Base-by-base conservation (phyloP, 2,797 vertebrate species). In the Champsocephalus gunnari region DNA sequence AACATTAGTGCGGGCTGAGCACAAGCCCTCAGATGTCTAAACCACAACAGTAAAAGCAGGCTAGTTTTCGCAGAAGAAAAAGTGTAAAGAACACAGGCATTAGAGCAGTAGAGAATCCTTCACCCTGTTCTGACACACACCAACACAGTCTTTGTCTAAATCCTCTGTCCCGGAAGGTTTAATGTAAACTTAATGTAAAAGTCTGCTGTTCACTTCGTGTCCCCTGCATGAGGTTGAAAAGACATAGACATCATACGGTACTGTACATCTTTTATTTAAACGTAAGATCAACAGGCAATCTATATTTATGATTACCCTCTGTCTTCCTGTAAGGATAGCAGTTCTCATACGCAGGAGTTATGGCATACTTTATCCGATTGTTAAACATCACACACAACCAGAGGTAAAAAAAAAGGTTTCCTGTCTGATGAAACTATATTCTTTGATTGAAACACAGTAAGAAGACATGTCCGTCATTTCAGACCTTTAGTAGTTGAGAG, bases 31-130 rank as follows among this genome's bases (percentile, higher is more conserved):
- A 38, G 34, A 38, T 38, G 9, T 38, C 6, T 38, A 38, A 38
- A 38, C 34, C 34, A 9, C 34, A 38, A 38, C 34, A 38, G 8
- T 38, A 9, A 38, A 9, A 7, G 34, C 53, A 32, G 9, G 11
- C 19, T 11, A 38, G 7, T 63, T 47, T 73, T 53, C 51, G 16
- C 55, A 76, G 62, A 56, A 28, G 50, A 60, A 73, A 59, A 12
- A 53, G 71, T 49, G 9, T 59, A 66, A 60, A 71, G 57, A 80
- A 62, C n/a, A 9, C 43, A 53, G 45, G 32, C 14, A 34, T 8
- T 28, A 28, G 28, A 28, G 28, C 28, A 28, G 28, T 28, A 5
- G 3, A 38, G 61, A 38, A 80, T 77, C 45, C 41, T 34, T 80
- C 69, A 72, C 56, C 24, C 59, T 38, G 47, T 5, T 77, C 73